Percentiles rank a stretch among this genome's conserved stretches.
Evolutionary conservation across 2,888 invertebrate genomes (phyloP).

Genomic region (Hylaea fasciaria): DNA sequence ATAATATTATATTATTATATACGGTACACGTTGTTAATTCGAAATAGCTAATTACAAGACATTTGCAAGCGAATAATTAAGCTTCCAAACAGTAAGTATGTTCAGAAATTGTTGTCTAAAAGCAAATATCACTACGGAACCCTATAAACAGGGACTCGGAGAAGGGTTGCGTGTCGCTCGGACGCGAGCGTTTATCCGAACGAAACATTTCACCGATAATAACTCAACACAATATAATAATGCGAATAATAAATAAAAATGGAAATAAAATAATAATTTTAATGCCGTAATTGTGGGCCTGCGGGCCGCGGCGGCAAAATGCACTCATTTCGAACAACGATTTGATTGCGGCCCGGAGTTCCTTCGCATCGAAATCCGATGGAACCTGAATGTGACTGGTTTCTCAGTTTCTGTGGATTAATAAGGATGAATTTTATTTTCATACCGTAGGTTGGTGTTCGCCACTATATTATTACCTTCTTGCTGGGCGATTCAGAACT

Average conservation of each 20-base stretch:
- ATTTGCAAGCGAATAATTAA: no score
- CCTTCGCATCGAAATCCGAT: slow-evolving; percentile 69
- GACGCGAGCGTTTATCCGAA: slow-evolving; percentile 80
- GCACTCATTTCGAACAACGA: slow-evolving; percentile 69
- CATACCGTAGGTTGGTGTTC: no score
- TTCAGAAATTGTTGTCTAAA: no score
- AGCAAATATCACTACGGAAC: slow-evolving; percentile 49
- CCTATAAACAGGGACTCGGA: slow-evolving; percentile 55
- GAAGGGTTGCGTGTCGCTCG: slow-evolving; percentile 76
- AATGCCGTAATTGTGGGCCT: slow-evolving; percentile 83
- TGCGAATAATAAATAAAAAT: slow-evolving; percentile 85
- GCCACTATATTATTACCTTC: not conserved
- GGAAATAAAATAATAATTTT: slow-evolving; percentile 85
- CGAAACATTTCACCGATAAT: slow-evolving; percentile 85
- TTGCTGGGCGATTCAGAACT: not conserved
- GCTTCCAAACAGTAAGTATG: no score
- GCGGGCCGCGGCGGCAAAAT: slow-evolving; percentile 68
- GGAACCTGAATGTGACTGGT: slow-evolving; percentile 68
- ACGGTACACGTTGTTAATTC: no score
- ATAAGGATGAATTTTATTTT: slow-evolving; percentile 16
- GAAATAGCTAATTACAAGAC: no score
- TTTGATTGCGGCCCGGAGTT: slow-evolving; percentile 70
- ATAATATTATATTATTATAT: no score
- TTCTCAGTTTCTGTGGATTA: slow-evolving; percentile 44
- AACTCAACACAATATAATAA: slow-evolving; percentile 85